Conservation (phyloP, 2,113 vertebrate species). For the Psammodynastes pulverulentus region DNA sequence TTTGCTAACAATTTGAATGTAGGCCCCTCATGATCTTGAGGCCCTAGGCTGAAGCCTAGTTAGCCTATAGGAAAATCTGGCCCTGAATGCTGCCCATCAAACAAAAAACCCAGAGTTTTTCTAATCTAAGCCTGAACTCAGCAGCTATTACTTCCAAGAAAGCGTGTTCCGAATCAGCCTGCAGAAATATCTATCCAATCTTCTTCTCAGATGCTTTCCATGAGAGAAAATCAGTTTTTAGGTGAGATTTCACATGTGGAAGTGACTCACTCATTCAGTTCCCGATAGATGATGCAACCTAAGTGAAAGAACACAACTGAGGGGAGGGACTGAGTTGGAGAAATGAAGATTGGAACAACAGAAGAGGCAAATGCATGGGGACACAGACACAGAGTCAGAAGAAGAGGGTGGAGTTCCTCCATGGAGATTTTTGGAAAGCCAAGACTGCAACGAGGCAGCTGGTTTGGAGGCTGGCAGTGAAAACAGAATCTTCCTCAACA, state of each 20-base stretch:
- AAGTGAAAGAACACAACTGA: not conserved
- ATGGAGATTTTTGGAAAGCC: not conserved
- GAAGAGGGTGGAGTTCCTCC: not conserved
- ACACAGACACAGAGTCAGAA: not conserved
- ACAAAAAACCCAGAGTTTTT: not conserved
- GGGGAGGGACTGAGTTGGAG: not conserved
- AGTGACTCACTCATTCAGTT: conserved; percentile 20
- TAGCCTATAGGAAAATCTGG: too few species aligned
- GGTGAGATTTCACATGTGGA: not conserved
- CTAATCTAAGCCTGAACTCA: not conserved
- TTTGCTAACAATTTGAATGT: too few species aligned
- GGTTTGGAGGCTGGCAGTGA: conserved; percentile 9
- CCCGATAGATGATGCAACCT: not conserved
- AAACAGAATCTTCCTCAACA: conserved; percentile 16
- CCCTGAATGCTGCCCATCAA: not conserved
- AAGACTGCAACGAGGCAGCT: conserved; percentile 8
- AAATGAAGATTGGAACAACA: not conserved
- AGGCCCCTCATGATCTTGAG: too few species aligned
- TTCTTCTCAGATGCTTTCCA: not conserved
- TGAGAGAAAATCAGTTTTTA: not conserved
- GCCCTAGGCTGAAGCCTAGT: too few species aligned
- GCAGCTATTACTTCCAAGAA: not conserved
- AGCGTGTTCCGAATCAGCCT: not conserved
- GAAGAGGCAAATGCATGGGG: not conserved
- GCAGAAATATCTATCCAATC: not conserved